A percentile compares a stretch with the other conserved stretches of the same genome.
Evolutionary conservation across 2,113 vertebrate species (phyloP).

Genomic region (Phainopepla nitens): DNA sequence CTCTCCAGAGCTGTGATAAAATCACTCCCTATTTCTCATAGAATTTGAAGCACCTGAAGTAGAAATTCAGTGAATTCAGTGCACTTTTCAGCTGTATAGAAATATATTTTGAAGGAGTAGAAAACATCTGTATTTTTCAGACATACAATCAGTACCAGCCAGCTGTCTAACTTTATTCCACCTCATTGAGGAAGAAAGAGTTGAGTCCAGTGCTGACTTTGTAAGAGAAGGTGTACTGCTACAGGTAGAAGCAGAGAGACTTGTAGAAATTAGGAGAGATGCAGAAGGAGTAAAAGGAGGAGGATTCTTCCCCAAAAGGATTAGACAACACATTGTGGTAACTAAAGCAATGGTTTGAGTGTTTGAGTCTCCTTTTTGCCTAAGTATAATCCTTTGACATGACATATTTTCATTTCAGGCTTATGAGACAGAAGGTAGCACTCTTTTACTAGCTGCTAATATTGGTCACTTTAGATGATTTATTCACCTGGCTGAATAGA

Average conservation of each 20-base stretch:
- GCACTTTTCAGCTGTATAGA: neutral
- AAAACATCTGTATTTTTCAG: neutral
- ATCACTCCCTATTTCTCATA: neutral
- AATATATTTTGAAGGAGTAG: neutral
- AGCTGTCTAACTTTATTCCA: neutral
- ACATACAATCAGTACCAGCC: neutral
- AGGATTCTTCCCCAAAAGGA: neutral
- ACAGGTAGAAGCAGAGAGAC: neutral
- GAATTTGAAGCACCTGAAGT: neutral
- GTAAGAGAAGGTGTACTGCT: neutral
- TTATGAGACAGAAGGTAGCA: neutral
- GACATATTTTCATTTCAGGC: neutral
- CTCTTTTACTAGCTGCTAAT: neutral
- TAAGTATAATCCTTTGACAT: neutral
- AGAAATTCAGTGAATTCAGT: neutral
- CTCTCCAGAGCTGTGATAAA: neutral
- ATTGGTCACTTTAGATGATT: neutral
- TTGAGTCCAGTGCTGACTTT: neutral
- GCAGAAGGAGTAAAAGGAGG: neutral
- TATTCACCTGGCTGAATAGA: neutral
- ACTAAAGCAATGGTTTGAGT: neutral
- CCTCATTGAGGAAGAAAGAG: neutral
- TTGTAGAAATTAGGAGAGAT: neutral
- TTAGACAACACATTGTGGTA: neutral
- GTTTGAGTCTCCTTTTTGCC: neutral